These are phyloP conservation scores for Anguilla marmorata DNA, from an alignment of 2,797 vertebrate species.

Conservation along the genomic window DNA sequence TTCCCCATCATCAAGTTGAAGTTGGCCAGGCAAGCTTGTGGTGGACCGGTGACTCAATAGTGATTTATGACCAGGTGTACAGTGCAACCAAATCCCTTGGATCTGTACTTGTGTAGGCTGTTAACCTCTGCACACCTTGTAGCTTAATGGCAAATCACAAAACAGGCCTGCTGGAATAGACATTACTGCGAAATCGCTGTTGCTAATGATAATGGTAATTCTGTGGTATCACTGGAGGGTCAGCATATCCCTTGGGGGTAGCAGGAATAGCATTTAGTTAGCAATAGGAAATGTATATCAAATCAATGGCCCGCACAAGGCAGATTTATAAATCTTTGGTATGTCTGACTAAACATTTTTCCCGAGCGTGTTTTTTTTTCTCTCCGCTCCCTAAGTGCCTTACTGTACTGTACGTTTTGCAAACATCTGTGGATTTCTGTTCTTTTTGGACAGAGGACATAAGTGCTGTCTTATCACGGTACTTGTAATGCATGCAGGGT, in stretches of 20 bases:
- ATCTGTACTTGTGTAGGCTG: background rate
- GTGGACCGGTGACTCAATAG: background rate
- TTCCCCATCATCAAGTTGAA: background rate
- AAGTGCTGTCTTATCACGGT: background rate
- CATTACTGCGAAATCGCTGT: background rate
- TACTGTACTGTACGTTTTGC: background rate
- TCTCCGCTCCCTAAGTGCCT: background rate
- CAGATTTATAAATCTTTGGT: constrained; percentile 7
- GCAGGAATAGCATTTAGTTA: background rate
- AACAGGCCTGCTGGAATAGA: background rate
- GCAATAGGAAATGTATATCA: background rate
- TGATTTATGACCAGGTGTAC: background rate
- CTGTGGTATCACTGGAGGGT: background rate
- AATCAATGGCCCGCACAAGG: background rate
- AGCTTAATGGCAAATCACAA: background rate
- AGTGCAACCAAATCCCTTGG: background rate
- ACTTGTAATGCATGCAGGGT: background rate
- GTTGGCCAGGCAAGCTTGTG: background rate
- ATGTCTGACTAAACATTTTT: constrained; percentile 12
- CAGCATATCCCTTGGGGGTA: background rate
- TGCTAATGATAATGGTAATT: background rate
- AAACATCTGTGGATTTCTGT: background rate
- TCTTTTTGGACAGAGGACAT: background rate
- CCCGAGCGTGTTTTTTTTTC: background rate
- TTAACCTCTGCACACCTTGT: background rate